Evolutionary conservation across 2,888 invertebrate species (phyloP), one percentile per base, ranked within the genome.

Genomic region (Malachius bipustulatus): DNA sequence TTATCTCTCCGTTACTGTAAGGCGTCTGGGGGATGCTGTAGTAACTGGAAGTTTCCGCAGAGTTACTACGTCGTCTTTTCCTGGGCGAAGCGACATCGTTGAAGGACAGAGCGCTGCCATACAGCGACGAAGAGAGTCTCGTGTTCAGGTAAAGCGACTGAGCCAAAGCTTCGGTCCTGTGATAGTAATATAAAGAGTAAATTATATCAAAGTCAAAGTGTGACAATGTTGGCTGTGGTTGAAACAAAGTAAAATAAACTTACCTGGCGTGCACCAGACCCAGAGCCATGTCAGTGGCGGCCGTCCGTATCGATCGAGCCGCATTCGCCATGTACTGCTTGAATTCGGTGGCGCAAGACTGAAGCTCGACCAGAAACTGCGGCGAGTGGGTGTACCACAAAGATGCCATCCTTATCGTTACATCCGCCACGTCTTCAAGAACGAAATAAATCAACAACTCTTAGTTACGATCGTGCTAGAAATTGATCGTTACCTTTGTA

Each of bases 371-470:
- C 35, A 94, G 69, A 54, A 94, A 77, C 45, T 79, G 75, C 1
- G 89, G 84, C 34, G 88, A 89, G 64, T 96, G 94, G 3, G 87
- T 87, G 66, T 93, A 94, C 74, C 88, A 88, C 37, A 94, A 82
- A 24, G 89, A 85, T 2, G 89, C 90, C 75, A 91, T 83, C 52
- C 78, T 69, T 45, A 80, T 54, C 2, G 47, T 54, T 12, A 62
- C 52, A 36, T 60, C 56, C 4, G 61, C 61, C 6, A 48, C 45
- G 38, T 59, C 59, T 45, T 16, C 26, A 19, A 32, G 19, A 33
- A 16, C 8, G n/a, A 19, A 19, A 19, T 19, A 19, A 19, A 19
- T 19, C 6, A 8, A 8, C 6, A 8, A 6, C 6, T 19, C 24
- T 19, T 19, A 19, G 6, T 19, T 19, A 6, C 6, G n/a, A 19